Conservation (phyloP, 2,888 invertebrate genomes). For the Nephrotoma guestfalica region DNA sequence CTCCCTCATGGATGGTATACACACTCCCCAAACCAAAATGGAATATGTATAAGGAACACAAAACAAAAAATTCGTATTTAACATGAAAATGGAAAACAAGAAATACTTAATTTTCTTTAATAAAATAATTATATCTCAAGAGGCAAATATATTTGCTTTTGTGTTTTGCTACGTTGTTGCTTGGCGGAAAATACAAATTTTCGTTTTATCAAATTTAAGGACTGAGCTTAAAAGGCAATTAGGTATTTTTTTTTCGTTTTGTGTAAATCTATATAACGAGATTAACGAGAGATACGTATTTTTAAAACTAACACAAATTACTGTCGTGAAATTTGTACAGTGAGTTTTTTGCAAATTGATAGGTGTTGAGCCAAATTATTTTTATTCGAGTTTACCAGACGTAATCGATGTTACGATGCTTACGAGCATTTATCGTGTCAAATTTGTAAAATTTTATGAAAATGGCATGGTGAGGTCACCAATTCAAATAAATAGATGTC, state of each 20-base stretch:
- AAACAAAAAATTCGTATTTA: not conserved
- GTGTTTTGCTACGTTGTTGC: not conserved
- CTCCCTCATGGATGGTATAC: not conserved
- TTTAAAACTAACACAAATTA: not conserved
- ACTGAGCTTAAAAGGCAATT: not conserved
- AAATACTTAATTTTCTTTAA: not conserved
- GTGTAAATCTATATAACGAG: not conserved
- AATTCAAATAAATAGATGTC: no score
- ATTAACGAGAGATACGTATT: not conserved
- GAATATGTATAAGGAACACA: not conserved
- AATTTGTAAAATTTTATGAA: no score
- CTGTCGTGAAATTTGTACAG: not conserved
- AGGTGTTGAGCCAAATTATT: no score
- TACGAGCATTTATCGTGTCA: no score
- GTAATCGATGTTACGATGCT: no score
- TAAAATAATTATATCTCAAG: not conserved
- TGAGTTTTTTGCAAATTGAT: not conserved
- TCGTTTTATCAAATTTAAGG: not conserved
- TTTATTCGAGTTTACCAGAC: no score
- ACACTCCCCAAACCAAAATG: not conserved
- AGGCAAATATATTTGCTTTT: not conserved
- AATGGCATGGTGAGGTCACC: no score
- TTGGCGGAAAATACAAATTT: not conserved
- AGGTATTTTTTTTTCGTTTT: not conserved
- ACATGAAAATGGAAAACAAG: not conserved